A percentile compares a stretch with the other conserved stretches of the same genome.
phyloP scores from a whole-genome alignment of 2,888 invertebrate genomes.

The Epiblema foenella region DNA sequence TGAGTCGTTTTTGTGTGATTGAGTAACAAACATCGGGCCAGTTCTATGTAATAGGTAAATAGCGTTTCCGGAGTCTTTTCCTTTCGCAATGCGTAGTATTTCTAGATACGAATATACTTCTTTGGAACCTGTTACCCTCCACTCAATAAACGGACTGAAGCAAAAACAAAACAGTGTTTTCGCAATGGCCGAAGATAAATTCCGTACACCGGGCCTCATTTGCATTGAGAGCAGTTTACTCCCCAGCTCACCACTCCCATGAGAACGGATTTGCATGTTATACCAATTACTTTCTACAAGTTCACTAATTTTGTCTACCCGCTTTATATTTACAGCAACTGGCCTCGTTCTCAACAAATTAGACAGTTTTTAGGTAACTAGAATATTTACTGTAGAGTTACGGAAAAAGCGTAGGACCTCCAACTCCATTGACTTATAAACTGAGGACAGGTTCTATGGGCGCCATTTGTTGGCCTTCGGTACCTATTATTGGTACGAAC shows the following conservation, averaged over 20 bases:
- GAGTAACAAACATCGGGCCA: background rate
- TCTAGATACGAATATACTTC: background rate
- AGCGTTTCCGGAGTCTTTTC: background rate
- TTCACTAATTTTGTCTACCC: constrained; percentile 64
- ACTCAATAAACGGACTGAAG: constrained; percentile 44
- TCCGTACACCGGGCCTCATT: constrained; percentile 66
- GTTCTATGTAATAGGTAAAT: background rate
- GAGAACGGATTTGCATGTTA: constrained; percentile 72
- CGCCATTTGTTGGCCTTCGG: no score
- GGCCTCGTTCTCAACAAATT: constrained; percentile 34
- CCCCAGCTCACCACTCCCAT: constrained; percentile 62
- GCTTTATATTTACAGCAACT: constrained; percentile 46
- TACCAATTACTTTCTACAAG: constrained; percentile 77
- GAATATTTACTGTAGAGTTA: background rate
- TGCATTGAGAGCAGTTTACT: constrained; percentile 73
- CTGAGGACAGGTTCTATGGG: no score
- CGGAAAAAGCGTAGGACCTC: background rate
- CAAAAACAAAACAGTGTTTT: constrained; percentile 52
- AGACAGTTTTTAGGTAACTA: constrained; percentile 30
- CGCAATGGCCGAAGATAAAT: constrained; percentile 61
- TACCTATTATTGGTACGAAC: no score
- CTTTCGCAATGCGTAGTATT: background rate
- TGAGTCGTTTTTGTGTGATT: no score
- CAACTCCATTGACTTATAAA: no score
- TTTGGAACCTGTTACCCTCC: constrained; percentile 20